Evolutionary conservation across 2,888 invertebrate species (phyloP).

Genomic region (Synergus umbraculus): DNA sequence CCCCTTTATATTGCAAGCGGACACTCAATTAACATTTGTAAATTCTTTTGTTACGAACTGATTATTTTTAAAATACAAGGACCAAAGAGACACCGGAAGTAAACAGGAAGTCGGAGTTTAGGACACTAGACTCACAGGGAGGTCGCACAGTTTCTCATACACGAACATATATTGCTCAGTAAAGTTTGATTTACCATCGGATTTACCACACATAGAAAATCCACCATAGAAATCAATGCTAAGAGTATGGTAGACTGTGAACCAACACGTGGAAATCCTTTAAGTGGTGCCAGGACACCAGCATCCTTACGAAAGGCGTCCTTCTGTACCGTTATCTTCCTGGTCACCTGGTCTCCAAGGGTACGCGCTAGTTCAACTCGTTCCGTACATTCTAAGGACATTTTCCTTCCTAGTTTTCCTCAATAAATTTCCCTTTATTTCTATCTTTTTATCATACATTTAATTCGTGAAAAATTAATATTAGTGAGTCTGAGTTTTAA

Average conservation of each 20-base stretch:
- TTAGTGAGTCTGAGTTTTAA: neutral
- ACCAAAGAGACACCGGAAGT: conserved; percentile 60
- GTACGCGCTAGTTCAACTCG: conserved; percentile 55
- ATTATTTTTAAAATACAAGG: too few relatives aligned
- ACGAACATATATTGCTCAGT: too few relatives aligned
- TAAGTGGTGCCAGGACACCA: conserved; percentile 63
- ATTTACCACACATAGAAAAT: neutral
- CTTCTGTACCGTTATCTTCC: conserved; percentile 43
- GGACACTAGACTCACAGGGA: conserved; percentile 63
- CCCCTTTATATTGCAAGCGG: neutral
- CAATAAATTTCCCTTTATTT: neutral
- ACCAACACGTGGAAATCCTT: conserved; percentile 67
- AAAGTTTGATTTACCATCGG: neutral
- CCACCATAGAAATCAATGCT: conserved; percentile 3
- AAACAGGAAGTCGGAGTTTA: conserved; percentile 65
- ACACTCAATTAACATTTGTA: too few relatives aligned
- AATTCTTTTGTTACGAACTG: too few relatives aligned
- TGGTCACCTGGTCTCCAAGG: conserved; percentile 61
- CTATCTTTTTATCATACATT: neutral
- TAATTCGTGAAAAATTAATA: neutral
- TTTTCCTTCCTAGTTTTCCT: conserved; percentile 30
- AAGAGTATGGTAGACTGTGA: conserved; percentile 48
- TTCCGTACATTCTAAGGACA: conserved; percentile 44
- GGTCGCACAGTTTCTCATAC: conserved; percentile 51
- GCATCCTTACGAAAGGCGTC: conserved; percentile 54